Conservation (phyloP, 1,140 invertebrate species). For the Neodiprion pinetum region DNA sequence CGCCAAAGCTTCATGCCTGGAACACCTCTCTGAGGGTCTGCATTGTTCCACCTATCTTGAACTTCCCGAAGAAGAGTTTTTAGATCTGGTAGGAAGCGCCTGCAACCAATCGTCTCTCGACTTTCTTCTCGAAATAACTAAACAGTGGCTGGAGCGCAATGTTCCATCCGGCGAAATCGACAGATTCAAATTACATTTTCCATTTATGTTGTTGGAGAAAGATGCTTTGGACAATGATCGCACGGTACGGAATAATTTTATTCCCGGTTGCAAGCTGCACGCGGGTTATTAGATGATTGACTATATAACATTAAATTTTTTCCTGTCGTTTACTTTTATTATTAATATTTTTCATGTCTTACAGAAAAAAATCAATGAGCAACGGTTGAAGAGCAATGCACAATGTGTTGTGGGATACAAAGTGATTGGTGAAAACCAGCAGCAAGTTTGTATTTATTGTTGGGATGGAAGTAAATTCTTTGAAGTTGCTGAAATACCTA, state of each 20-base stretch:
- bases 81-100: neutral
- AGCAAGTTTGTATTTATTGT: neutral
- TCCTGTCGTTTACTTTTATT: neutral
- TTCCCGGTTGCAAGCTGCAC: neutral
- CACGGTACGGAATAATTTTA: neutral
- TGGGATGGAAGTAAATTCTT: neutral
- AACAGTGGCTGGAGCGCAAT: neutral
- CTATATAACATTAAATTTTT: neutral
- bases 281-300: neutral
- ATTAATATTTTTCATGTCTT: neutral
- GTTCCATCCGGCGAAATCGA: neutral
- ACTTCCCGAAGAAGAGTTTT: neutral
- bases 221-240: neutral
- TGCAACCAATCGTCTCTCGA: neutral
- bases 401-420: neutral
- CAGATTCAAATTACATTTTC: neutral
- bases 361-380: neutral
- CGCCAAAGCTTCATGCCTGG: neutral
- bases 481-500: neutral
- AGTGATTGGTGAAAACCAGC: neutral
- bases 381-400: neutral
- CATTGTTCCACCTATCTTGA: neutral
- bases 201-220: neutral
- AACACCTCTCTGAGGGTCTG: neutral
- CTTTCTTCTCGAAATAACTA: neutral